Conservation (phyloP, 2,113 vertebrate genomes). For the Dasyurus viverrinus region DNA sequence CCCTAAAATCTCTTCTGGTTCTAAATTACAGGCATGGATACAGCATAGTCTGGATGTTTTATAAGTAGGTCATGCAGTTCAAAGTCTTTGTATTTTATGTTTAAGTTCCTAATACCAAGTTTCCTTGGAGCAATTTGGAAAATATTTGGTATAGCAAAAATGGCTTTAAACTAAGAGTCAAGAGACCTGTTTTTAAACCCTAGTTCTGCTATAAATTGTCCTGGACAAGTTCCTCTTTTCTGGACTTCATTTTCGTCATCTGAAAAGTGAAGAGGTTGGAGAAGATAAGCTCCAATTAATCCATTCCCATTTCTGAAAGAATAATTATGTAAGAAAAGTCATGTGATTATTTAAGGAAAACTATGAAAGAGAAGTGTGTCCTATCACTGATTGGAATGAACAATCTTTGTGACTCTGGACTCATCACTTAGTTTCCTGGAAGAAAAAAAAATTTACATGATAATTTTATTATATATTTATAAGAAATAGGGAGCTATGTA, state of each 20-base stretch:
- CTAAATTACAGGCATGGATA: background rate
- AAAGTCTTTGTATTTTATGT: background rate
- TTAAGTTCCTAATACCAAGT: background rate
- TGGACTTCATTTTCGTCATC: background rate
- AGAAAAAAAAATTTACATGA: background rate
- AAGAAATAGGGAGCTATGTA: background rate
- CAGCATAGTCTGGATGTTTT: background rate
- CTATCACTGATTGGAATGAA: background rate
- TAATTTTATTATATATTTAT: background rate
- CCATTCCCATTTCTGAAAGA: background rate
- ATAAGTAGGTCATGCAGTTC: background rate
- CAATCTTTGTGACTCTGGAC: background rate
- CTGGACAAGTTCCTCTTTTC: background rate
- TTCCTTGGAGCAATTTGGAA: background rate
- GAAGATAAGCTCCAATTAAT: background rate
- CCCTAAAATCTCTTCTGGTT: too few relatives aligned
- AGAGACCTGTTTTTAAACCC: background rate
- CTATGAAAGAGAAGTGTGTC: background rate
- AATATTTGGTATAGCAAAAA: background rate
- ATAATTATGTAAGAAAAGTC: background rate
- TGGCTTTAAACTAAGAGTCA: background rate
- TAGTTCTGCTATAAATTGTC: background rate
- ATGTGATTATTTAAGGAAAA: background rate
- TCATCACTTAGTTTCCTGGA: background rate
- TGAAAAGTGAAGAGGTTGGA: background rate